Evolutionary conservation across 1,140 invertebrate genomes (phyloP).

Genomic region (Paraescarpia echinospica): DNA sequence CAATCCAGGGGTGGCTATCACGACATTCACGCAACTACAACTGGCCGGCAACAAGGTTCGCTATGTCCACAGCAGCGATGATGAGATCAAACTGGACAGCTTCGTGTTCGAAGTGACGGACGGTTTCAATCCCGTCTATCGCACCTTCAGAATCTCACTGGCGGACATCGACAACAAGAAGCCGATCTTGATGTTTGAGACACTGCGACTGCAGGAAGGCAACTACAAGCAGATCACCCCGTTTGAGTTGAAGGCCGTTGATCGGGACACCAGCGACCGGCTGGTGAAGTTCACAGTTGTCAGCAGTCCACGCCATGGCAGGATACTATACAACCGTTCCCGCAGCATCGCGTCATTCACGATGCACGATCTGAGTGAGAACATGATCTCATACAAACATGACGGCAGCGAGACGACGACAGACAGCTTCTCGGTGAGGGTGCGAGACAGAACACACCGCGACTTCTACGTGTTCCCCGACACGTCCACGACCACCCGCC

Average conservation of each 20-base stretch:
- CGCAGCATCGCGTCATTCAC: slow-evolving; percentile 50
- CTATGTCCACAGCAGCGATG: slow-evolving; percentile 53
- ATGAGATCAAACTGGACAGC: slow-evolving; percentile 58
- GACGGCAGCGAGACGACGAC: neutral
- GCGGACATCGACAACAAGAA: slow-evolving; percentile 58
- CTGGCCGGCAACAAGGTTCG: slow-evolving; percentile 56
- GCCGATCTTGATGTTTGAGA: slow-evolving; percentile 53
- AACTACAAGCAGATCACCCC: slow-evolving; percentile 54
- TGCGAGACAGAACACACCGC: neutral
- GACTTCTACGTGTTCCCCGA: slow-evolving; percentile 56
- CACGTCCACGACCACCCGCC: slow-evolving; percentile 38
- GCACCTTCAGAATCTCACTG: slow-evolving; percentile 57
- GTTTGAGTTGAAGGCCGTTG: slow-evolving; percentile 57
- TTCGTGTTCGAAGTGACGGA: slow-evolving; percentile 61
- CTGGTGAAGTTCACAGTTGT: slow-evolving; percentile 52
- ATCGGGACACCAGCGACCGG: slow-evolving; percentile 53
- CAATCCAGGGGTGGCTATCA: slow-evolving; percentile 49
- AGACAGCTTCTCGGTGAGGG: neutral
- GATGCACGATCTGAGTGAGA: slow-evolving; percentile 49
- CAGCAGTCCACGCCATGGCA: slow-evolving; percentile 52
- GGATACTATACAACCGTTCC: slow-evolving; percentile 48
- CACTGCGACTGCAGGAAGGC: slow-evolving; percentile 53
- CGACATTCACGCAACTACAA: slow-evolving; percentile 56
- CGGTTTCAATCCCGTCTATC: slow-evolving; percentile 53
- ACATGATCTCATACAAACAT: slow-evolving; percentile 25